Conservation (phyloP, 2,888 invertebrate species). For the Aporophyla nigra region DNA sequence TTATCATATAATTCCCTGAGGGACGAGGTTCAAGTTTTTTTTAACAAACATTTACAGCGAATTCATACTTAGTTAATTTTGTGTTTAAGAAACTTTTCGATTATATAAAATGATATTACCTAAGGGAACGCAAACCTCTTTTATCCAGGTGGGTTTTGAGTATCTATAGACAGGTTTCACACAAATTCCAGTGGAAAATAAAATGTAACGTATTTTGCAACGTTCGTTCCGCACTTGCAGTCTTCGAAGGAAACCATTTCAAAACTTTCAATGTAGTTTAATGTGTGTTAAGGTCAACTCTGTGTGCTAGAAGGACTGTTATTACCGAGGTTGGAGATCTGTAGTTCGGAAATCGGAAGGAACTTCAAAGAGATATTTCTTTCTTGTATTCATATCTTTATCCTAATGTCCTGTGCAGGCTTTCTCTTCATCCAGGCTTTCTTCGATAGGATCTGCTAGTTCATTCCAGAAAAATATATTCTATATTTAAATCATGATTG, state of each 20-base stretch:
- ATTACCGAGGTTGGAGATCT: slow-evolving; percentile 2
- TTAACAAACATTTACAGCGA: slow-evolving; percentile 2
- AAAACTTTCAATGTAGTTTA: slow-evolving; percentile 55
- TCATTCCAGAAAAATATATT: background rate
- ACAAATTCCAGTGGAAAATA: slow-evolving; percentile 32
- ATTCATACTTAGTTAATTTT: background rate
- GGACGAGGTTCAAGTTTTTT: background rate
- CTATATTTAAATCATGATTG: background rate
- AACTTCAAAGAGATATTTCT: background rate
- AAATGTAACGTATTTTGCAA: slow-evolving; percentile 62
- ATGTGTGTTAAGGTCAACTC: slow-evolving; percentile 58
- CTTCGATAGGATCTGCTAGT: background rate
- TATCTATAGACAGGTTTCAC: background rate
- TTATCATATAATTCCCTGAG: slow-evolving; percentile 16
- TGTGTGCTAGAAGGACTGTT: slow-evolving; percentile 19
- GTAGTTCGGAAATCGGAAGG: background rate
- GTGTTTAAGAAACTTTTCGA: slow-evolving; percentile 1
- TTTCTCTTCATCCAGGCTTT: background rate
- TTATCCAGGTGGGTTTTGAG: background rate
- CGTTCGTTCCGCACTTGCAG: slow-evolving; percentile 66
- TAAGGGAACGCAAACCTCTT: background rate
- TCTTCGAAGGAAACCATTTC: slow-evolving; percentile 67
- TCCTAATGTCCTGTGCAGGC: background rate
- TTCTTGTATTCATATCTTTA: background rate
- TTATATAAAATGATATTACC: background rate